phyloP scores from a whole-genome alignment of 1,140 invertebrate species.

The Drosophila miranda region DNA sequence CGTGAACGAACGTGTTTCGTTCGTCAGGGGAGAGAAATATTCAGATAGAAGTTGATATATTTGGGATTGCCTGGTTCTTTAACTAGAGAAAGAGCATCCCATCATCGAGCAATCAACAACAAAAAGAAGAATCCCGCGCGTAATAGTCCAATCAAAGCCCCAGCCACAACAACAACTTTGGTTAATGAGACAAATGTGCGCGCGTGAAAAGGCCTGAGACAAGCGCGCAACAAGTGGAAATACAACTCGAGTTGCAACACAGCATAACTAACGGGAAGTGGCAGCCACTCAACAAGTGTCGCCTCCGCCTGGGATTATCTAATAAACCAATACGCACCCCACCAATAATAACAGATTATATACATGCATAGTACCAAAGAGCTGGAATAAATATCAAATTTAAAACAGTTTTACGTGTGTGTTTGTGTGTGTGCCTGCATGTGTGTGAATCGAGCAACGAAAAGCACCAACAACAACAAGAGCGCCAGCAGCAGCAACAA shows the following conservation, averaged over 20 bases:
- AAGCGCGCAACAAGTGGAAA: constrained; percentile 54
- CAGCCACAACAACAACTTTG: constrained; percentile 22
- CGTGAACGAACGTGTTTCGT: constrained; percentile 29
- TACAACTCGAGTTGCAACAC: constrained; percentile 47
- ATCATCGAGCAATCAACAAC: constrained; percentile 1
- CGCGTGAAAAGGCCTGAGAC: constrained; percentile 40
- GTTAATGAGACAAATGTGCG: constrained; percentile 55
- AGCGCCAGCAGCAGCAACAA: constrained; percentile 44
- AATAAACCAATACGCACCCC: constrained; percentile 68
- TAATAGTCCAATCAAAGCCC: constrained; percentile 22
- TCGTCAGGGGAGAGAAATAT: constrained; percentile 8
- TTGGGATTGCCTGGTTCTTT: constrained; percentile 1
- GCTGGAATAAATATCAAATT: constrained; percentile 65
- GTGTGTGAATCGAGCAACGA: constrained; percentile 61
- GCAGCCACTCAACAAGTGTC: constrained; percentile 70
- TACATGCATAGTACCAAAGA: constrained; percentile 43
- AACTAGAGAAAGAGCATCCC: background rate
- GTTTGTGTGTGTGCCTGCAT: constrained; percentile 33
- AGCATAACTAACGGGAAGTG: constrained; percentile 67
- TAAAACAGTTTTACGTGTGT: constrained; percentile 59
- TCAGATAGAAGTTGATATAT: background rate
- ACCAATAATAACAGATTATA: constrained; percentile 53
- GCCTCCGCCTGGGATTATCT: constrained; percentile 64
- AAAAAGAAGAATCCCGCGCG: constrained; percentile 14
- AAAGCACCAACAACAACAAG: constrained; percentile 42